Evolutionary conservation across 2,113 vertebrate species (phyloP).

Genomic region (Boulengerochromis microlepis): DNA sequence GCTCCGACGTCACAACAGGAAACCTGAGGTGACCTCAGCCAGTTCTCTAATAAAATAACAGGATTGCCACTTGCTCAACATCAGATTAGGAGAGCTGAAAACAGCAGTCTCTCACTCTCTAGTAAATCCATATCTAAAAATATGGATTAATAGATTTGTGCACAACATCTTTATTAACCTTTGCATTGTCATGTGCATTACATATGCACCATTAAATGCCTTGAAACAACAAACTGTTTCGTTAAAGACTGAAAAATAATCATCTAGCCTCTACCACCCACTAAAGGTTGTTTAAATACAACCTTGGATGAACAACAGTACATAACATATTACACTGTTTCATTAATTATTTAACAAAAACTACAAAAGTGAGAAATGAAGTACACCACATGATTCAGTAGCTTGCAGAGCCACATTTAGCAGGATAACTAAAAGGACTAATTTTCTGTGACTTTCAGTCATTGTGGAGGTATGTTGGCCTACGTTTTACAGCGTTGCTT

Average conservation of each 20-base stretch:
- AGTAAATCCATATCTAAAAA: not conserved
- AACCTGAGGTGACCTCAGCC: slow-evolving; percentile 28
- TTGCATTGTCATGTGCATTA: not conserved
- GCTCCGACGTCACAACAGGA: slow-evolving; percentile 25
- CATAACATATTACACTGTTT: not conserved
- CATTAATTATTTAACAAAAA: not conserved
- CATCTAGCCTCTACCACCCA: fast-evolving
- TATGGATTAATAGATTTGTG: not conserved
- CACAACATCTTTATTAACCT: not conserved
- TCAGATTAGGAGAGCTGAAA: slow-evolving; percentile 4
- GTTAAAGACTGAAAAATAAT: not conserved
- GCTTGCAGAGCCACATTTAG: not conserved
- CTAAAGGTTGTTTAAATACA: not conserved
- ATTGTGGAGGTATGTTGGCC: not conserved
- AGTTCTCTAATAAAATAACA: slow-evolving; percentile 23
- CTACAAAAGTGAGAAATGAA: not conserved
- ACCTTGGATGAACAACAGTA: not conserved
- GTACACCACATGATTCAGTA: not conserved
- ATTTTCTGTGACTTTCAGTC: not conserved
- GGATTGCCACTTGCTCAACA: not conserved
- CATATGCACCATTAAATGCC: not conserved
- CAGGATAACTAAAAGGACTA: not conserved
- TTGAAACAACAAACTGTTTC: not conserved
- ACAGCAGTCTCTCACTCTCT: not conserved
- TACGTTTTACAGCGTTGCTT: not conserved